Evolutionary conservation across 2,888 invertebrate species (phyloP), one percentile per base, ranked within the genome.

Genomic region (Vannuccia rotundouncinata): DNA sequence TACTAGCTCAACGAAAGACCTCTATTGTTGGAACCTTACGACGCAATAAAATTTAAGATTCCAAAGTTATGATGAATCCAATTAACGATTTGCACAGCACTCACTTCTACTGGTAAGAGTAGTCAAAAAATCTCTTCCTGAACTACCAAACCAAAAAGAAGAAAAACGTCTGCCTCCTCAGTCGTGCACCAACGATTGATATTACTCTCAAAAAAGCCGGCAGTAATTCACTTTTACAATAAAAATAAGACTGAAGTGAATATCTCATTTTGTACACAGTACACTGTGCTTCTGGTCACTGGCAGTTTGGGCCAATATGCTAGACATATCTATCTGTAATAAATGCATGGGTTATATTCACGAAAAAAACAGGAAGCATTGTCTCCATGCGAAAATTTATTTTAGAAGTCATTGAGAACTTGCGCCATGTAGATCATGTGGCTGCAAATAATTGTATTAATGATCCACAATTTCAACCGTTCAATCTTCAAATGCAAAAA

Each of bases 161-260:
- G 66, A 66, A 66, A 66, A 66, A 66, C 25, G 66, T 66, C 66
- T 66, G 66, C 66, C 66, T 66, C 66, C 66, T 66, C 66, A 66
- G 66, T 66, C 13, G 66, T 66, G 5, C 66, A 13, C 66, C 66
- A 66, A 66, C 66, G 66, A 66, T 66, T 66, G 66, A 66, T 66
- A 27, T 66, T 66, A 66, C 66, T 22, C 5, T 27, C 66, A 66
- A 66, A 66, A 66, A 13, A 66, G 22, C 66, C 66, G 66, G 66
- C 66, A 66, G 66, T 66, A 27, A 13, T 66, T 66, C 25, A 5
- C 66, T 66, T 66, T 66, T 66, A 66, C 66, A 66, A 66, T 66
- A 66, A 66, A 5, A 66, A 66, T 66, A 66, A 66, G 66, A 22
- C 66, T 66, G 22, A 22, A 66, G 5, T 22, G 66, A 22, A 66